These are phyloP conservation scores for Apocheima hispidaria DNA, from an alignment of 2,888 invertebrate species.

Conservation along the genomic window DNA sequence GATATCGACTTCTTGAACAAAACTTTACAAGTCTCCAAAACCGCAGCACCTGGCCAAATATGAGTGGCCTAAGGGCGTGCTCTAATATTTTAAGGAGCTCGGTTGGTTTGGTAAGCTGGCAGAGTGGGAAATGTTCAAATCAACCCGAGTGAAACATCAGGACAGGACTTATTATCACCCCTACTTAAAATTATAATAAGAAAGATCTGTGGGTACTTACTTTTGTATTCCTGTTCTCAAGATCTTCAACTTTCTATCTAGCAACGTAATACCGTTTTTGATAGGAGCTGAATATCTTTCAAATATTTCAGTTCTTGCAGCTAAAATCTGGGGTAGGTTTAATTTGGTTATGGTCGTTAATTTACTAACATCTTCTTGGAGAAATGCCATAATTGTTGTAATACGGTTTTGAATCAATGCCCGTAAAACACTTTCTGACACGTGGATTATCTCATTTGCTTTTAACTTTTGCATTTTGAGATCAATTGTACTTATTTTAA, in stretches of 20 bases:
- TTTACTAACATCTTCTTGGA: constrained; percentile 84
- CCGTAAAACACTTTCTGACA: constrained; percentile 76
- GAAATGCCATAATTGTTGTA: constrained; percentile 84
- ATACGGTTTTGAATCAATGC: constrained; percentile 83
- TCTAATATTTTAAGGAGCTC: too few relatives aligned
- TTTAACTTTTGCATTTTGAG: constrained; percentile 66
- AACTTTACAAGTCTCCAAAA: too few relatives aligned
- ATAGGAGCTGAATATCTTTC: constrained; percentile 79
- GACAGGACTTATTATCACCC: too few relatives aligned
- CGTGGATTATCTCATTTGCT: constrained; percentile 49
- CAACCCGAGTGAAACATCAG: too few relatives aligned
- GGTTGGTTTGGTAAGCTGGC: too few relatives aligned
- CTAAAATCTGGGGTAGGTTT: constrained; percentile 75
- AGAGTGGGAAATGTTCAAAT: too few relatives aligned
- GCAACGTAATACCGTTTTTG: constrained; percentile 58
- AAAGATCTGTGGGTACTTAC: constrained; percentile 65
- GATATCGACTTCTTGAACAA: too few relatives aligned
- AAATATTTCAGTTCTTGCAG: constrained; percentile 76
- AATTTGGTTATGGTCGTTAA: constrained; percentile 79
- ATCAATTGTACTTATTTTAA: background rate
- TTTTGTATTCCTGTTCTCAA: constrained; percentile 80
- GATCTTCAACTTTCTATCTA: constrained; percentile 62
- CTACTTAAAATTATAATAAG: too few relatives aligned
- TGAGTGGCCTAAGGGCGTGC: too few relatives aligned
- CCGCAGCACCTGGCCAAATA: too few relatives aligned